phyloP scores from a whole-genome alignment of 2,113 vertebrate species.

The Callionymus lyra region DNA sequence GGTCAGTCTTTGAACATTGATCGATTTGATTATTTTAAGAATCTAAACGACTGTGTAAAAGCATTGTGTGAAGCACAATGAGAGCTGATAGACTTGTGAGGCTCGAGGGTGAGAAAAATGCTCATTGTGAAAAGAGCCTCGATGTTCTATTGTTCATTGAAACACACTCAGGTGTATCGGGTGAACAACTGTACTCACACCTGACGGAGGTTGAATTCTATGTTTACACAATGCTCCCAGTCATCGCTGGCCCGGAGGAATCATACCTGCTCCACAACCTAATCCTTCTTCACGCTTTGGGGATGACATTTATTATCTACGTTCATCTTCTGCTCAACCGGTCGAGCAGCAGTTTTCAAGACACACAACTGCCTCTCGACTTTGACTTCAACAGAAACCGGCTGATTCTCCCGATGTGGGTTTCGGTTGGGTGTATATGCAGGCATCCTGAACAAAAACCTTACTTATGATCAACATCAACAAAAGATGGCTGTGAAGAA shows the following conservation, averaged over 20 bases:
- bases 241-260: constrained; percentile 12
- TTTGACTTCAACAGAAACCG: constrained; percentile 29
- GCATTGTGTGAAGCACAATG: too few species aligned
- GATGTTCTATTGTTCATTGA: constrained; percentile 7
- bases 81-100: background rate
- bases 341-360: constrained; percentile 44
- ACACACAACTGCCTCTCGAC: constrained; percentile 17
- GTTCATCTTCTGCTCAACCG: constrained; percentile 26
- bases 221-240: constrained; percentile 23
- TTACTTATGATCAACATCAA: background rate
- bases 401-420: constrained; percentile 13
- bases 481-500: background rate
- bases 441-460: constrained; percentile 25
- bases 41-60: too few species aligned
- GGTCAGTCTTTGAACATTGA: constrained; percentile 25
- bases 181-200: constrained; percentile 15
- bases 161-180: constrained; percentile 21
- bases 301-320: constrained; percentile 32
- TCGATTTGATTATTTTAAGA: too few species aligned
- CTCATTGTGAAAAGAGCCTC: background rate
- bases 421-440: constrained; percentile 49
- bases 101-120: background rate
- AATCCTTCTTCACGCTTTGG: constrained; percentile 20
- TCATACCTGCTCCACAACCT: constrained; percentile 26
- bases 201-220: background rate